Base-by-base conservation (phyloP, 2,113 vertebrate genomes). In the Meles meles region DNA sequence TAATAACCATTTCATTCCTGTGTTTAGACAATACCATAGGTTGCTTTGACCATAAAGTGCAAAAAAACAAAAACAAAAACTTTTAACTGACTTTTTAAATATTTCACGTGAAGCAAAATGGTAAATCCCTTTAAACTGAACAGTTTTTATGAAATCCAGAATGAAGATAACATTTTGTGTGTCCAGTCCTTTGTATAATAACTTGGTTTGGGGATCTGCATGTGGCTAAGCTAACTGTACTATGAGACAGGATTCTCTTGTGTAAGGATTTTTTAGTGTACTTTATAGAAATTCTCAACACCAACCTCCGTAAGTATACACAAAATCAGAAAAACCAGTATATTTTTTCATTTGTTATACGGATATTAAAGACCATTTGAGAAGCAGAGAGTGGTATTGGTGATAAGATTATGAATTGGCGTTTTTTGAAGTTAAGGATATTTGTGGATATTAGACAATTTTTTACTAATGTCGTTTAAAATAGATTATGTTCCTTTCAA, bases 131-230 rank as follows among this genome's bases (percentile, higher is more conserved):
- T 97, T 92, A 96, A 98, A 97, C 96, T 96, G 98, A 98, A 97
- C 91, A 95, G 90, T 97, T 98, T 91, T 98, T 96, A 85, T 98
- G 96, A 98, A 98, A 98, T 98, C 93, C 98, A 98, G 97, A 98
- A 98, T 98, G 97, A 98, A 98, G 98, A 98, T 98, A 98, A 98
- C 98, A 98, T 98, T 93, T 98, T 99, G 96, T 98, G 97, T 98
- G 98, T 98, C 98, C 97, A 98, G 98, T 98, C 97, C 97, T 98
- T 98, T 98, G 98, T 98, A 95, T 98, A 99, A 98, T 98, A 98
- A 98, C 95, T 98, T 97, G 97, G 96, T 98, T 98, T 98, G 97
- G 97, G 96, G 90, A 98, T 98, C 99, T 98, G 98, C 98, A 98
- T 96, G 97, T 98, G 98, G 97, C 97, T 98, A 98, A 98, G 96